phyloP scores from a whole-genome alignment of 2,888 invertebrate species.

The Beris chalybata region DNA sequence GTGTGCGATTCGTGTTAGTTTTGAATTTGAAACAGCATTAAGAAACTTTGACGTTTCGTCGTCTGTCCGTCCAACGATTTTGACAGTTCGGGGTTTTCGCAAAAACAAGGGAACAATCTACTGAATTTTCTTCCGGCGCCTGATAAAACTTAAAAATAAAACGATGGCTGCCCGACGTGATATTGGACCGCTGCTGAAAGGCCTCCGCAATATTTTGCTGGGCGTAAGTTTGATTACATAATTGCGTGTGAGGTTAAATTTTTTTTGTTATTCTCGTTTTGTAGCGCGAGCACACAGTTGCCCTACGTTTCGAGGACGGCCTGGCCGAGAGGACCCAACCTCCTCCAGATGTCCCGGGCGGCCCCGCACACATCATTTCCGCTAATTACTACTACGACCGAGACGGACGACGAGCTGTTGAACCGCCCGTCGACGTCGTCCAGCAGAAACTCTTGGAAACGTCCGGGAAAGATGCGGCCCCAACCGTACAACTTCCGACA shows the following conservation, averaged over 20 bases:
- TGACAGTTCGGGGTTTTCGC: not conserved
- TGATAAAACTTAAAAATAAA: too few species aligned
- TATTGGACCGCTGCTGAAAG: conserved; percentile 66
- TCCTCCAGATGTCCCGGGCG: conserved; percentile 78
- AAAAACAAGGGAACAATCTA: too few species aligned
- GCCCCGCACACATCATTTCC: conserved; percentile 74
- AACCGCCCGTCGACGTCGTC: conserved; percentile 51
- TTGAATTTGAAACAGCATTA: not conserved
- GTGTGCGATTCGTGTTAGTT: not conserved
- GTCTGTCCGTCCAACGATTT: not conserved
- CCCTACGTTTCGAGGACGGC: conserved; percentile 69
- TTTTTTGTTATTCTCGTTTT: conserved; percentile 19
- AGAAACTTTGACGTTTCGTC: not conserved
- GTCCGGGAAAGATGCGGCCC: conserved; percentile 50
- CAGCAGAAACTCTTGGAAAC: conserved; percentile 18
- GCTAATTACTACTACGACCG: conserved; percentile 83
- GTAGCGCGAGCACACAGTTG: conserved; percentile 64
- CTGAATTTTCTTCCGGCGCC: too few species aligned
- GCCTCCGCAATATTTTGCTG: conserved; percentile 66
- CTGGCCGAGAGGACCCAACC: conserved; percentile 78
- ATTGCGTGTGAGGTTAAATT: conserved; percentile 10
- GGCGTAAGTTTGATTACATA: conserved; percentile 59
- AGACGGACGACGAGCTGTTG: conserved; percentile 79
- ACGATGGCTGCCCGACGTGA: conserved; percentile 61
- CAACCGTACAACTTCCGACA: conserved; percentile 57